Evolutionary conservation across 2,888 invertebrate genomes (phyloP), one percentile per base, ranked within the genome.

Genomic region (Volucella bombylans): DNA sequence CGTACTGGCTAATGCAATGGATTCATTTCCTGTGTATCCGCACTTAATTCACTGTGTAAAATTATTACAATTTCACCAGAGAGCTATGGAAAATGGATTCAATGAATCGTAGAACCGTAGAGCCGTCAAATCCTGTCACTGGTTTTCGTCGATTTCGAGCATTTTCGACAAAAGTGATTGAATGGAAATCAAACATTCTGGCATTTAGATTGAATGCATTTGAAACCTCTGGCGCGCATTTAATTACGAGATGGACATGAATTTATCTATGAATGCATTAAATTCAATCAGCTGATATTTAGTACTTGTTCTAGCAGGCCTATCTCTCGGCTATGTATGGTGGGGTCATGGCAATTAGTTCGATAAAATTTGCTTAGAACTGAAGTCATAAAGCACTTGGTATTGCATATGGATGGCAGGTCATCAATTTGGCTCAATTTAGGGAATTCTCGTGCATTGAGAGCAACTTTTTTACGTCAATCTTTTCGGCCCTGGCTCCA

Each of bases 21-120:
- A 52, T 78, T 69, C 62, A 61, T 57, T 71, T 55, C 57, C 64
- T 49, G 31, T 31, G 50, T 78, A 64, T 79, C 65, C 65, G 50
- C 65, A 52, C 50, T 57, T 79, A 54, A 61, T 72, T 72, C 61
- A 72, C 45, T 71, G 8, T 50, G 65, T 61, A 41, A 23, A 69
- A 69, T 62, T 69, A 62, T 77, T 72, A 57, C 65, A 61, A 65
- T 61, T 64, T 64, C 41, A 43, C 49, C 15, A 65, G 43, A 6
- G 31, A 31, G 31, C 31, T 31, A 31, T 31, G 31, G 31, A 31
- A 31, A 31, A 31, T 31, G 6, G 31, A 64, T 64, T n/a, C 12
- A 4, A 15, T 45, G 50, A 3, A 62, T 62, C 52, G 31, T 59
- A 39, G n/a, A 65, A 45, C 14, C 38, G 43, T 52, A 43, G 38